Base-by-base conservation (phyloP, 2,113 vertebrate species). In the Ptilorrhoa leucosticta region DNA sequence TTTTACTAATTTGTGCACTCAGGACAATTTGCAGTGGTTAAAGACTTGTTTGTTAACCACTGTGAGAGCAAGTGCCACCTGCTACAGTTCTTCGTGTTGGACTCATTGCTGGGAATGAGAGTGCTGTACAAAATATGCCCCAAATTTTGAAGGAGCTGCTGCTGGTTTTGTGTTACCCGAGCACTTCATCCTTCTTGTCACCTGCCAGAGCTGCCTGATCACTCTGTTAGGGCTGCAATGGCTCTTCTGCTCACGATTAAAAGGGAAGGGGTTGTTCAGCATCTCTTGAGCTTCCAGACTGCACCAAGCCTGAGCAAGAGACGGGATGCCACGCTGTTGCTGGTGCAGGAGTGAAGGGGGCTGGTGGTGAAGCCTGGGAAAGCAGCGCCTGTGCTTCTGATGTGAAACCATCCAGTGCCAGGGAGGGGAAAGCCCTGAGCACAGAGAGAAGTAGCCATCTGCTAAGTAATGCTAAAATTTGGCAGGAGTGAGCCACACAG, bases 151-250 rank as follows among this genome's bases (percentile, higher is more conserved):
- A 70, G 63, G 44, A 51, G 9, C 31, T 72, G 53, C 12, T 2
- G 0, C n/a, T 63, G 20, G 5, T 18, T 72, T 44, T 30, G 21
- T 63, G 37, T 68, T 37, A 10, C 10, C 1, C 0, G 9, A 65
- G 30, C 13, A 6, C 19, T 73, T 75, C 27, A 10, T 64, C 53
- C 60, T 33, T 27, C 30, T 35, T 4, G 1, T 45, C 28, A 3
- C 1, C 3, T 54, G 13, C 57, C 65, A 72, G 57, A 75, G 57
- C 10, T 2, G 1, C 20, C 60, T 56, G 19, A 15, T 68, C 1
- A 1, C 1, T 22, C 11, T 1, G 0, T 12, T 33, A 10, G 47
- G 57, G 61, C 56, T 73, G 37, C 4, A 4, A 0, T 75, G 40
- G 30, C 2, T 1, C 23, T 66, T 54, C 45, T 88, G 54, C 21